Percentiles rank a stretch among this genome's conserved stretches.
Conservation (phyloP, 2,113 vertebrate species). For the Cinclus cinclus region DNA sequence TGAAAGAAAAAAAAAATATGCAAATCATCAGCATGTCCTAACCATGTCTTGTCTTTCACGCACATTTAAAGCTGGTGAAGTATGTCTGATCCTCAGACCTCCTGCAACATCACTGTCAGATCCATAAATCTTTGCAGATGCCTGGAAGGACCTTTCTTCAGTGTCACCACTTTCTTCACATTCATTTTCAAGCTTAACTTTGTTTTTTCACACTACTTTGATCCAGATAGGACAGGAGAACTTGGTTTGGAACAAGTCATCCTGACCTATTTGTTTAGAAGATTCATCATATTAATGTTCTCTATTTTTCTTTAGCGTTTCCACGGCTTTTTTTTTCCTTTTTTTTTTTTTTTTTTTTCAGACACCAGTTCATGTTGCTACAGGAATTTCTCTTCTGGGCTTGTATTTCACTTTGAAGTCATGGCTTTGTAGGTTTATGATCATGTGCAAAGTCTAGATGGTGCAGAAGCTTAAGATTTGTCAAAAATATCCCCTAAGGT, state of each 20-base stretch:
- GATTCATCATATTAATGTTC: not conserved
- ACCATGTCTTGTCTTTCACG: not conserved
- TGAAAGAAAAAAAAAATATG: not conserved
- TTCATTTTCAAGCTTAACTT: not conserved
- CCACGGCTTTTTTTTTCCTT: not conserved
- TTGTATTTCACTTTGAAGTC: slow-evolving; percentile 49
- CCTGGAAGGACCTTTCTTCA: not conserved
- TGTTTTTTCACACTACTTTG: not conserved
- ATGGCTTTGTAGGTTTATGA: slow-evolving; percentile 40
- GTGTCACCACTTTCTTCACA: not conserved
- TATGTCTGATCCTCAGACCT: not conserved
- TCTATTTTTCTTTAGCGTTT: not conserved
- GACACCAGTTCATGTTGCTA: not conserved
- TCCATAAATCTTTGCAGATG: not conserved
- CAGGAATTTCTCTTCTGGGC: slow-evolving; percentile 33
- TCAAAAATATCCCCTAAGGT: slow-evolving; percentile 43
- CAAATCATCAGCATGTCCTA: not conserved
- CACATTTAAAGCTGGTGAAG: not conserved
- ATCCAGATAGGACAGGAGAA: not conserved
- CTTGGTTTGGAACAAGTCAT: not conserved
- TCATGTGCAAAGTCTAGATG: not conserved
- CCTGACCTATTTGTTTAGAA: slow-evolving; percentile 5
- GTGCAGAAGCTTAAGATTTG: slow-evolving; percentile 33
- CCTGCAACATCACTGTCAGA: not conserved
- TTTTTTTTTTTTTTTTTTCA: not conserved